Evolutionary conservation across 2,113 vertebrate genomes (phyloP).

Genomic region (Charadrius vociferus): DNA sequence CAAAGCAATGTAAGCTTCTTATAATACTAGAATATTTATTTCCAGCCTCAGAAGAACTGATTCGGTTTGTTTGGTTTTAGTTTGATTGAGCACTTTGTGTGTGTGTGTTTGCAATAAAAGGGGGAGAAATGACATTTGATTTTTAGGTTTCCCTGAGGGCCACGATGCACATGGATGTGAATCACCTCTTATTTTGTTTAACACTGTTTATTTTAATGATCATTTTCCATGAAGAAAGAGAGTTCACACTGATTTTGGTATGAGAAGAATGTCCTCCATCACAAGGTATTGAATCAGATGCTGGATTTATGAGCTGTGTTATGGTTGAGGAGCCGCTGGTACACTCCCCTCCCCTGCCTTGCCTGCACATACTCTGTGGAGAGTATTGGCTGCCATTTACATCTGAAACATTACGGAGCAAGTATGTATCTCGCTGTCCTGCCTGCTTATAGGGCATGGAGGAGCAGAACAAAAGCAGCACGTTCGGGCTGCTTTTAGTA

Average conservation of each 20-base stretch:
- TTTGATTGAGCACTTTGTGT: neutral
- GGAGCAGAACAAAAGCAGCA: neutral
- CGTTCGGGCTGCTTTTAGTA: neutral
- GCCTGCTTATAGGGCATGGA: neutral
- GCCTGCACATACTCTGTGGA: neutral
- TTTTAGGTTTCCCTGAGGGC: neutral
- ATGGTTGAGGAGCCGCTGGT: neutral
- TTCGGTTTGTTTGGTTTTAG: neutral
- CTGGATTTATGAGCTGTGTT: neutral
- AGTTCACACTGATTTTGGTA: neutral
- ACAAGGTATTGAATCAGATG: neutral
- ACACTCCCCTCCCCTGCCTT: neutral
- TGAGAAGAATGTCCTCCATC: neutral
- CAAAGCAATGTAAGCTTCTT: neutral
- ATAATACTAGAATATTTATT: neutral
- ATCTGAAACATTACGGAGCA: neutral
- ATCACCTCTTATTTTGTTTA: neutral
- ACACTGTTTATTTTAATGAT: neutral
- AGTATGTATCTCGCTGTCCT: neutral
- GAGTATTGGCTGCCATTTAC: neutral
- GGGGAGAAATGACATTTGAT: neutral
- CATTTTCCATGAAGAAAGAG: neutral
- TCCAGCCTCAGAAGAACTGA: neutral
- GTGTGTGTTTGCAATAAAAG: neutral
- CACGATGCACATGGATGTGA: fast-evolving